These are phyloP conservation scores for Rallus limicola DNA, from an alignment of 2,113 vertebrate species.

Conservation along the genomic window DNA sequence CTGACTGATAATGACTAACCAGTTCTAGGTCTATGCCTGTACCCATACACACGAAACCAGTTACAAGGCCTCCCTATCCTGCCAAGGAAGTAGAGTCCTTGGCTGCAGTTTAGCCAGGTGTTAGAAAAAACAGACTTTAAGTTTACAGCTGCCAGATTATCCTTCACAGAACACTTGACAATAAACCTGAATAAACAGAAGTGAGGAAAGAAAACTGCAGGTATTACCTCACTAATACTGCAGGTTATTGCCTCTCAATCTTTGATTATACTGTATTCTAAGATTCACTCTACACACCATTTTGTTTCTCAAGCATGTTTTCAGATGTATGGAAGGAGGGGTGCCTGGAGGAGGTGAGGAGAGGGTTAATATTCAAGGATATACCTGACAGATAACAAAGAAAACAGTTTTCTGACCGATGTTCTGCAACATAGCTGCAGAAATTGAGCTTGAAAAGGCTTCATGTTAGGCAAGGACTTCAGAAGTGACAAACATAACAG, in stretches of 20 bases:
- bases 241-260: neutral
- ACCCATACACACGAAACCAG: neutral
- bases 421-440: neutral
- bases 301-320: neutral
- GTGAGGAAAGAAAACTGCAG: neutral
- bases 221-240: neutral
- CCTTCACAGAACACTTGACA: neutral
- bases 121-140: neutral
- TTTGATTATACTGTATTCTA: neutral
- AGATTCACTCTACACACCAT: fast-evolving
- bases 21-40: neutral
- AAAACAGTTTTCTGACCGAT: neutral
- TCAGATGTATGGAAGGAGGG: neutral
- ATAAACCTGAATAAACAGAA: neutral
- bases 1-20: neutral
- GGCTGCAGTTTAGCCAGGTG: neutral
- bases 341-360: neutral
- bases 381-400: neutral
- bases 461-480: neutral
- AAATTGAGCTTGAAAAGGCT: neutral
- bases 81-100: neutral
- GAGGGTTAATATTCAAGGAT: neutral
- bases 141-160: neutral
- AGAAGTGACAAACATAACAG: neutral
- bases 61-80: neutral